Conservation (phyloP, 2,888 invertebrate species). For the Caenorhabditis virilis region DNA sequence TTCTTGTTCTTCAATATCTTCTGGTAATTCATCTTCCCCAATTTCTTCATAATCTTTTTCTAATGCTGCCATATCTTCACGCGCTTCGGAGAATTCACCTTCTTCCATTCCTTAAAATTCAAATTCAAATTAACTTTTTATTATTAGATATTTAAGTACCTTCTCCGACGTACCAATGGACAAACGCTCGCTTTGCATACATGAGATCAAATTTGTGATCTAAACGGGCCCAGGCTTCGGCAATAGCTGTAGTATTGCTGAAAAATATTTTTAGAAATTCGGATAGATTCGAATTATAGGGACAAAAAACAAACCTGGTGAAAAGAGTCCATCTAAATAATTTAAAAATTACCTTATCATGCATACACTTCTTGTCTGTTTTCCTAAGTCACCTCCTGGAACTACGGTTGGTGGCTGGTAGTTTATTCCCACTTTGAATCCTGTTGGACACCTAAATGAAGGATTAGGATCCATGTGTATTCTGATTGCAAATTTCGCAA, state of each 20-base stretch:
- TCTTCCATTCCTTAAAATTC: conserved; percentile 62
- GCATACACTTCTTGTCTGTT: conserved; percentile 47
- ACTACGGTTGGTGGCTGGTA: conserved; percentile 79
- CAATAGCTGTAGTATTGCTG: conserved; percentile 85
- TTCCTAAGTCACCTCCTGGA: conserved; percentile 84
- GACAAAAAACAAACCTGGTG: too few species aligned
- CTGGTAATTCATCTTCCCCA: conserved; percentile 48
- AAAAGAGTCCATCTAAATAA: too few species aligned
- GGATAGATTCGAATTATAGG: too few species aligned
- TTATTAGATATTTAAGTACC: conserved; percentile 9
- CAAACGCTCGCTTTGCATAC: conserved; percentile 55
- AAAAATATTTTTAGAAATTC: too few species aligned
- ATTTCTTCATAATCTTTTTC: conserved; percentile 58
- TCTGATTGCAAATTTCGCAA: too few species aligned
- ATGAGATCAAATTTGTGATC: conserved; percentile 75
- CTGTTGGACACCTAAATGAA: conserved; percentile 76
- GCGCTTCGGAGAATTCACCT: conserved; percentile 65
- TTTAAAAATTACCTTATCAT: conserved; percentile 48
- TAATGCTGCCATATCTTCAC: conserved; percentile 60
- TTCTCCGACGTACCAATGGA: conserved; percentile 53
- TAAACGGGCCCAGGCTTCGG: conserved; percentile 80
- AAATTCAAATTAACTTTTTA: neutral
- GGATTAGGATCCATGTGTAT: too few species aligned
- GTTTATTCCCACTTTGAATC: conserved; percentile 75
- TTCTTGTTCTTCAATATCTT: conserved; percentile 42